Evolutionary conservation across 2,797 vertebrate genomes (phyloP).

Genomic region (Buceros bicornis): DNA sequence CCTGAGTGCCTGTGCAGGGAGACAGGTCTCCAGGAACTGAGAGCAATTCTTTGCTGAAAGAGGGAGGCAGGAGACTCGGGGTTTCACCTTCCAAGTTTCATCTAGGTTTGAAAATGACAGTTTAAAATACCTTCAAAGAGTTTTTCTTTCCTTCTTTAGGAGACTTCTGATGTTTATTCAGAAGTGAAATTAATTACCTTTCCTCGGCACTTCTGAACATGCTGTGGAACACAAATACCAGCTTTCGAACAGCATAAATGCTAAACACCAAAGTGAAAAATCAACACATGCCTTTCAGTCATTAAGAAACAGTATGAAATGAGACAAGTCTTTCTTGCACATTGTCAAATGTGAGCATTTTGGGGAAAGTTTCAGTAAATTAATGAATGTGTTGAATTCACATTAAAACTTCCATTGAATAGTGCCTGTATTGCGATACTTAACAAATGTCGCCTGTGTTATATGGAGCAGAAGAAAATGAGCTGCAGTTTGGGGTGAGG

Average conservation of each 20-base stretch:
- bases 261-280: neutral
- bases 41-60: neutral
- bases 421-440: slow-evolving; percentile 5
- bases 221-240: neutral
- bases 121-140: neutral
- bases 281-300: slow-evolving; percentile 8
- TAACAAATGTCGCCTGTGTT: slow-evolving; percentile 50
- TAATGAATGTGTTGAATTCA: slow-evolving; percentile 38
- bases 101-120: neutral
- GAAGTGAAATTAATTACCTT: slow-evolving; percentile 39
- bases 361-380: slow-evolving; percentile 36
- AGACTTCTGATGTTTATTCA: slow-evolving; percentile 12
- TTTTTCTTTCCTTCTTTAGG: neutral
- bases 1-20: neutral
- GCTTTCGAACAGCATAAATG: neutral
- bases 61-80: neutral
- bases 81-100: neutral
- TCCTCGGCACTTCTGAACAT: neutral
- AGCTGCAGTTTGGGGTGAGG: slow-evolving; percentile 25
- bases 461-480: slow-evolving; percentile 50
- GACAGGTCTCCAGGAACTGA: neutral
- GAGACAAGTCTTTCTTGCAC: neutral
- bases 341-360: slow-evolving; percentile 18
- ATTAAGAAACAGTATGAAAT: neutral
- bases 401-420: slow-evolving; percentile 24